Base-by-base conservation (phyloP, 2,797 vertebrate species). In the Rhabdophis nuchalis region DNA sequence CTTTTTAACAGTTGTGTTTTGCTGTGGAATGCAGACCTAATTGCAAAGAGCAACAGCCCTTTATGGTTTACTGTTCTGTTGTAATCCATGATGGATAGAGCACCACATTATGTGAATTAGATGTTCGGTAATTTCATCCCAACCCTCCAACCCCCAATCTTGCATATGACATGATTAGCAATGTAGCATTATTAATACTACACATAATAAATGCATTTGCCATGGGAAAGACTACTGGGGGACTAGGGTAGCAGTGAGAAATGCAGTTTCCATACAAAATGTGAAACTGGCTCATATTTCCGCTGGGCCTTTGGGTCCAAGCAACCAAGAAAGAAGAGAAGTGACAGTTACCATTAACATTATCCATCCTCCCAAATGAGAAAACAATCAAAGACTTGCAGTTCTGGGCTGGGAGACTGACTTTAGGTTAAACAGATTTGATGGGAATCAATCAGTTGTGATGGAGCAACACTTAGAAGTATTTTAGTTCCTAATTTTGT, bases 341-440 rank as follows among this genome's bases (percentile, higher is more conserved):
- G 86, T 92, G 88, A 52, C 91, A 92, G 68, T 90, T 88, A 85
- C 64, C 56, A 93, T 93, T 92, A 93, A 87, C 56, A 87, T 93
- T 91, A 87, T 89, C 64, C 46, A 46, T 89, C 58, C 56, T 92
- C 54, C 87, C 86, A 52, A 90, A 85, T 92, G 93, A 90, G 91
- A 60, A 90, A 86, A 58, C 86, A 92, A 87, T 90, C 88, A 90
- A 92, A 93, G 50, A 7, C 32, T 85, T 87, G 56, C 85, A 90
- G 64, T 85, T 93, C 32, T 85, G 68, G 85, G 77, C 91, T 54
- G 54, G 90, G 64, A 90, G 72, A 92, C 41, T 53, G 77, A 53
- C 87, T 86, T 72, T 54, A 89, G 77, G 72, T 90, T 85, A 89
- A 91, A 77, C 32, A 60, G 91, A 88, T 91, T 86, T 52, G 23